Evolutionary conservation across 37 sponge, comb jelly and placozoan genomes (phyloP), one percentile per base, ranked within the genome.

Genomic region (Agelas oroides): DNA sequence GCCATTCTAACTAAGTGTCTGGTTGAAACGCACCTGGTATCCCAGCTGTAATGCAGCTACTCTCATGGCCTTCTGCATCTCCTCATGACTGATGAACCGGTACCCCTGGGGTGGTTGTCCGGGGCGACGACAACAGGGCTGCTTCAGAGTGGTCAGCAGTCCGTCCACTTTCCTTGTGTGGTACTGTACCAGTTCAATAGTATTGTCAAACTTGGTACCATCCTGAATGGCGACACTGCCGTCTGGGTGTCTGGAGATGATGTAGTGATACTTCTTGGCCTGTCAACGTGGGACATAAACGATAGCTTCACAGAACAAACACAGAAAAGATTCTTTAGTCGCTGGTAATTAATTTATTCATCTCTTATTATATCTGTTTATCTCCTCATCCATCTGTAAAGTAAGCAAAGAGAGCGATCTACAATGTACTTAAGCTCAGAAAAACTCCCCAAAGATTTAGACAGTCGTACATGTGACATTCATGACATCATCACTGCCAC

Each of bases 201-300:
- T 93, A 53, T 75, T 71, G 14, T 79, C 69, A 59, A 96, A 96
- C 73, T 84, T 87, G 55, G 76, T 67, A 17, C 96, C 96, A 32
- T 93, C 91, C 41, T 96, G 92, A 1, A 96, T 96, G 31, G 96
- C 86, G 5, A 94, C 73, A 0, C 64, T 88, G 53, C 92, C 95
- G 23, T 94, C 84, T 1, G 36, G 67, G 28, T 91, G 85, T 38
- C 92, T 65, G 18, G 84, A 70, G 23, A 92, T 83, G 27, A 83
- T 85, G 54, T 94, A 94, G 78, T 94, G 95, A 58, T 72, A 94
- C 31, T 70, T 76, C 53, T 80, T 83, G 11, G 77, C 70, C 59
- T 82, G 36, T 46, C 46, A 46, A 8, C 46, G 8, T 12, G 8
- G 8, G 46, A 8, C 8, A 8, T 12, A 8, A 46, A 46, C n/a